Evolutionary conservation across 1,140 invertebrate species (phyloP).

Genomic region (Trypoxylus dichotomus): DNA sequence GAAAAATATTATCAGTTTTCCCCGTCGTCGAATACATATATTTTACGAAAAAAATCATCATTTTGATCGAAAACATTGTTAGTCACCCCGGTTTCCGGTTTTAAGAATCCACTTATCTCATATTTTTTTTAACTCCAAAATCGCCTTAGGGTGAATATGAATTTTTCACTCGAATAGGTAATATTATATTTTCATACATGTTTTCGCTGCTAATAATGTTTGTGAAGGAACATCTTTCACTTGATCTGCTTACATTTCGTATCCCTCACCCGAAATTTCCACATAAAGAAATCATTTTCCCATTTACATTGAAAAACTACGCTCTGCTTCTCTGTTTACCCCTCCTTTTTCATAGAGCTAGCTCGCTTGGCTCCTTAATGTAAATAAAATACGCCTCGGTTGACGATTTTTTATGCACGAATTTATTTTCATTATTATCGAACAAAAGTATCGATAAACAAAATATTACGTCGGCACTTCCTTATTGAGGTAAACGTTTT

Average conservation of each 20-base stretch:
- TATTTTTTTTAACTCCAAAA: not conserved
- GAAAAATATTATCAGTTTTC: not conserved
- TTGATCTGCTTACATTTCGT: conserved; percentile 20
- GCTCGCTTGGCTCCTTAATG: not conserved
- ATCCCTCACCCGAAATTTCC: not conserved
- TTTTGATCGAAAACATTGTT: conserved; percentile 6
- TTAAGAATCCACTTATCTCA: not conserved
- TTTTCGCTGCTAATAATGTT: conserved; percentile 18
- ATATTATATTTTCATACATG: conserved; percentile 24
- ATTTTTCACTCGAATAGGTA: conserved; percentile 13
- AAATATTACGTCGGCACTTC: too few species aligned
- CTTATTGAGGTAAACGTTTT: too few species aligned
- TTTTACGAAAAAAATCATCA: not conserved
- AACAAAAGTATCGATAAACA: too few species aligned
- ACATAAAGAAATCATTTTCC: not conserved
- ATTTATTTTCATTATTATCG: not conserved
- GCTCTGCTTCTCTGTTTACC: too few species aligned
- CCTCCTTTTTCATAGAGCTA: too few species aligned
- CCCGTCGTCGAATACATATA: not conserved
- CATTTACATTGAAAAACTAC: not conserved
- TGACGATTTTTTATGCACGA: not conserved
- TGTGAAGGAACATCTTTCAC: conserved; percentile 6
- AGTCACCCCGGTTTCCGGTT: conserved; percentile 7
- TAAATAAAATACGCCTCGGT: not conserved
- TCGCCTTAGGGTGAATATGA: conserved; percentile 15